Base-by-base conservation (phyloP, 2,797 vertebrate species). In the Vultur gryphus region DNA sequence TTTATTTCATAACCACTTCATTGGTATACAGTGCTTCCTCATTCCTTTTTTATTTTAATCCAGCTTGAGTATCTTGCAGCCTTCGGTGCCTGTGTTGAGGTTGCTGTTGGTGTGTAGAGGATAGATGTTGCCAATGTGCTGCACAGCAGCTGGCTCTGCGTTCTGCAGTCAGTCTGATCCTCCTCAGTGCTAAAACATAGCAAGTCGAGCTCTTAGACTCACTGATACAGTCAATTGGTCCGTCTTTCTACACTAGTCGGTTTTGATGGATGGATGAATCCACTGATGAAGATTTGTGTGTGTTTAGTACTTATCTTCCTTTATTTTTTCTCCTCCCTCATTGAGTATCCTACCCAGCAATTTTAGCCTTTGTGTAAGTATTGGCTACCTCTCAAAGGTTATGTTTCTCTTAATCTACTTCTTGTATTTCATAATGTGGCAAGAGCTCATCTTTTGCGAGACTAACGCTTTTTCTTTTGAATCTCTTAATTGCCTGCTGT, bases 381-480 rank as follows among this genome's bases (percentile, higher is more conserved):
- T 31, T 84, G 61, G 37, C 69, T 44, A 18, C n/a, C 15, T 69
- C 58, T 70, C 31, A 43, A 72, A 93, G 46, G 20, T 19, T 76
- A 2, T 31, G 14, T 65, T 89, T 84, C 73, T 87, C 16, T 43
- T 80, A 46, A n/a, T 70, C 51, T 83, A 9, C 35, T 73, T 49
- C 33, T 58, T 89, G 43, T 46, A 33, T 87, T 92, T 82, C 46
- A 17, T 66, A 23, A n/a, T 29, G 41, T 49, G 41, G 35, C 55
- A 83, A 31, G 0, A 3, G 8, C 21, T 66, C 1, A 0, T 55
- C 41, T 85, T 75, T n/a, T 80, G 39, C 0, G 3, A 77, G 49
- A 29, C 35, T 44, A 33, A 18, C 1, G 5, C 33, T 70, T 87
- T 87, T 84, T 58, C 28, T 65, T 94, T 39, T 37, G 59, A 57